Conservation (phyloP, 2,888 invertebrate species). For the Megaustenia siamemsis region DNA sequence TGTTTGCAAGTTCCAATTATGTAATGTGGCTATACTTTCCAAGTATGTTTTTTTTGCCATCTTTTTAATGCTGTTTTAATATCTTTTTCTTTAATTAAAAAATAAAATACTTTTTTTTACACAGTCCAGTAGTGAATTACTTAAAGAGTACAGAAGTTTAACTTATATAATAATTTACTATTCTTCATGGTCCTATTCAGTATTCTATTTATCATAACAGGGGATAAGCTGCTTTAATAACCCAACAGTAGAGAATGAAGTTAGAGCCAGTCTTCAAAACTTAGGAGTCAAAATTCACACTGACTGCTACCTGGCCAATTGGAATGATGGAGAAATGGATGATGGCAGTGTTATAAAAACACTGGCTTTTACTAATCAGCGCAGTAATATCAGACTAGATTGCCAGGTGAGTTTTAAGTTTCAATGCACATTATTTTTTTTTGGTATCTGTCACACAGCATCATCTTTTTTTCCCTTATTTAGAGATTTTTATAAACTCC, state of each 20-base stretch:
- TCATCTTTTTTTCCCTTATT: too few species aligned
- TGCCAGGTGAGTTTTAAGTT: constrained; percentile 69
- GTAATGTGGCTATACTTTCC: too few species aligned
- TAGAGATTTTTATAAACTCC: too few species aligned
- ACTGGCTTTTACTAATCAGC: constrained; percentile 72
- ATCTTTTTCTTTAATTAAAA: too few species aligned
- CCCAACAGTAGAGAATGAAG: constrained; percentile 69
- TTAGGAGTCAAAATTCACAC: constrained; percentile 72
- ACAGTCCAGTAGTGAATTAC: too few species aligned
- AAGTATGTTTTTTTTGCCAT: too few species aligned
- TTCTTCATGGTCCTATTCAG: too few species aligned
- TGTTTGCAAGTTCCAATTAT: too few species aligned
- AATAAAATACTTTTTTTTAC: too few species aligned
- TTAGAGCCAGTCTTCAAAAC: constrained; percentile 66
- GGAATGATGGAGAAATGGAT: constrained; percentile 72
- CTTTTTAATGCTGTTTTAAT: too few species aligned
- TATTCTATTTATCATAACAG: neutral
- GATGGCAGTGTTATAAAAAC: constrained; percentile 65
- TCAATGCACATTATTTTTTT: too few species aligned
- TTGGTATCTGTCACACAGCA: neutral
- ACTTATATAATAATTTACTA: too few species aligned
- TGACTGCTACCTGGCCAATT: constrained; percentile 75
- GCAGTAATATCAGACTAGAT: constrained; percentile 68
- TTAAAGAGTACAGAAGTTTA: neutral
- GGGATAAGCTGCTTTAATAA: constrained; percentile 77